Conservation (phyloP, 2,113 vertebrate genomes). For the Lepus europaeus region DNA sequence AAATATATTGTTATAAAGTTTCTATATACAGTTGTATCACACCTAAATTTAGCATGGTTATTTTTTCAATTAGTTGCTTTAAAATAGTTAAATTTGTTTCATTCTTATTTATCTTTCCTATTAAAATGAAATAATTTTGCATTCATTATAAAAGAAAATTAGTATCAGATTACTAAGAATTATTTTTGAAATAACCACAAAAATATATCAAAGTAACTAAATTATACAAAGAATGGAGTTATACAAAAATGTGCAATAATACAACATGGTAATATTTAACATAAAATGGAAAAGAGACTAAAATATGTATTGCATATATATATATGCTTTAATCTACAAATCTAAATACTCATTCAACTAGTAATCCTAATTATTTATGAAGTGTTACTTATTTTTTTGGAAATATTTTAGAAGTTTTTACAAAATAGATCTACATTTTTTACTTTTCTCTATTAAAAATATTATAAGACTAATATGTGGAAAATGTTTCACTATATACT, state of each 20-base stretch:
- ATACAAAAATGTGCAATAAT: neutral
- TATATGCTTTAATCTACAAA: conserved; percentile 4
- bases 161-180: neutral
- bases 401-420: neutral
- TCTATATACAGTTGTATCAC: neutral
- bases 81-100: neutral
- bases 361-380: neutral
- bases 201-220: neutral
- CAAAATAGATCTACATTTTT: neutral
- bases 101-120: neutral
- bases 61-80: neutral
- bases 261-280: neutral
- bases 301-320: neutral
- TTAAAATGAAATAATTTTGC: neutral
- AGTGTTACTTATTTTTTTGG: neutral
- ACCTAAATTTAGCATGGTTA: neutral
- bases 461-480: conserved; percentile 12
- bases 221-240: neutral
- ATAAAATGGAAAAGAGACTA: neutral
- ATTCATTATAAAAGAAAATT: neutral
- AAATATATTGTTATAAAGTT: neutral
- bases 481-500: neutral
- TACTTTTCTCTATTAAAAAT: conserved; percentile 61
- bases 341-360: neutral
- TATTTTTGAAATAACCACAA: neutral